These are phyloP conservation scores for Chiroxiphia lanceolata DNA, from an alignment of 2,797 vertebrate genomes.

Conservation along the genomic window DNA sequence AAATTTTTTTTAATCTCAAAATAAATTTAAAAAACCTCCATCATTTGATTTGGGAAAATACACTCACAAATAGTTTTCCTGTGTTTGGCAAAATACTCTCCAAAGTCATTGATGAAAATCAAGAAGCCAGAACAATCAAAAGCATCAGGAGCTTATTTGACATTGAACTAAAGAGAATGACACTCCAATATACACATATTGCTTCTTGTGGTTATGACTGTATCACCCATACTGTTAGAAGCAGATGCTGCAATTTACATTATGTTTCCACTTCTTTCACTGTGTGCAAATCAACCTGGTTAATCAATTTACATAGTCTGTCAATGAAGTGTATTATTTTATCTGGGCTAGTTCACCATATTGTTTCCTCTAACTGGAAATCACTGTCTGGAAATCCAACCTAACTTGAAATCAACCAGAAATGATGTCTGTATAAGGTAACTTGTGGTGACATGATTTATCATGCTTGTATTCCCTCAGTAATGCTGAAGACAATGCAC, in stretches of 20 bases:
- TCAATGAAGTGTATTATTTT: not conserved
- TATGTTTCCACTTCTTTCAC: not conserved
- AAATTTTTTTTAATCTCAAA: not conserved
- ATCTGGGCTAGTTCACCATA: not conserved
- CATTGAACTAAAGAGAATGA: not conserved
- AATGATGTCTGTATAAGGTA: not conserved
- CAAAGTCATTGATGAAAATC: not conserved
- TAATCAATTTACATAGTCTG: not conserved
- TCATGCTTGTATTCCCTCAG: not conserved
- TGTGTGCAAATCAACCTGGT: not conserved
- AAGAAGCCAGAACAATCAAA: not conserved
- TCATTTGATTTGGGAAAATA: not conserved
- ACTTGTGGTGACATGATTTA: not conserved
- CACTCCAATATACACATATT: not conserved
- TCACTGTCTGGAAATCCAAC: not conserved
- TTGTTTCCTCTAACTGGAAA: constrained; percentile 17
- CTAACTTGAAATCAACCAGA: not conserved
- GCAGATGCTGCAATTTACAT: not conserved
- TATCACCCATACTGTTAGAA: not conserved
- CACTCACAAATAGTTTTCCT: not conserved
- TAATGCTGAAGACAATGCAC: not conserved
- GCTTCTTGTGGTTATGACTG: not conserved
- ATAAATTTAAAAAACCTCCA: not conserved
- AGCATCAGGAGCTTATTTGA: not conserved
- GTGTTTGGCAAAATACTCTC: not conserved